A percentile compares a stretch with the other conserved stretches of the same genome.
These are phyloP conservation scores for Drepana falcataria DNA, from an alignment of 2,888 invertebrate genomes.

Conservation along the genomic window DNA sequence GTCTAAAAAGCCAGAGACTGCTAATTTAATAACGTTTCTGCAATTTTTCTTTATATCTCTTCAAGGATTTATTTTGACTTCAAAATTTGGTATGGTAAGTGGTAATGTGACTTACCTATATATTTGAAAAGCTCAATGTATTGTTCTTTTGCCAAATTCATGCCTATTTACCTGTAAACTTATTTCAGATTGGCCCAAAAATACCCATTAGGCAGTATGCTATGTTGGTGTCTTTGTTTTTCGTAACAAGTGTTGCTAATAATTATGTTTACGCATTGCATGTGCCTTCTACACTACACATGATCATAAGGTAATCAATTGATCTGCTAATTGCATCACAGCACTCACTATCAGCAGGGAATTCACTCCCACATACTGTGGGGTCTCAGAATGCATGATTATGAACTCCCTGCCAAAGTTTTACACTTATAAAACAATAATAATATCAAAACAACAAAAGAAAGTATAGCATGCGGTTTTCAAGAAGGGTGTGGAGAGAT, in stretches of 20 bases:
- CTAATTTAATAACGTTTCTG: conserved; percentile 64
- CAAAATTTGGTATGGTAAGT: conserved; percentile 58
- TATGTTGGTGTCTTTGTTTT: conserved; percentile 60
- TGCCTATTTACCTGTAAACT: background rate
- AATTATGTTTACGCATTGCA: conserved; percentile 72
- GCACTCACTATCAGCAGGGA: no score
- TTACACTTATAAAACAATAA: no score
- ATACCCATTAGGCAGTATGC: conserved; percentile 63
- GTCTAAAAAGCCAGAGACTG: conserved; percentile 49
- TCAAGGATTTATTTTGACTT: conserved; percentile 53
- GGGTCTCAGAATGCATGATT: no score
- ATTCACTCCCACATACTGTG: no score
- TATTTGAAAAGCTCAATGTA: background rate
- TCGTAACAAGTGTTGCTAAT: conserved; percentile 66
- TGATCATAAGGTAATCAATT: conserved; percentile 65
- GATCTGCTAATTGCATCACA: background rate
- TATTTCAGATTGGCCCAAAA: conserved; percentile 61
- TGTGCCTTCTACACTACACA: conserved; percentile 71
- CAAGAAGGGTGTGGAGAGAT: no score
- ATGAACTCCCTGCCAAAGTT: no score
- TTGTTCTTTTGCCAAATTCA: conserved; percentile 8
- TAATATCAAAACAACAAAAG: no score
- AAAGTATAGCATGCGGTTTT: no score
- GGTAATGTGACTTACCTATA: background rate
- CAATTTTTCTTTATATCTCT: conserved; percentile 62